Evolutionary conservation across 2,888 invertebrate genomes (phyloP).

Genomic region (Candidula unifasciata): DNA sequence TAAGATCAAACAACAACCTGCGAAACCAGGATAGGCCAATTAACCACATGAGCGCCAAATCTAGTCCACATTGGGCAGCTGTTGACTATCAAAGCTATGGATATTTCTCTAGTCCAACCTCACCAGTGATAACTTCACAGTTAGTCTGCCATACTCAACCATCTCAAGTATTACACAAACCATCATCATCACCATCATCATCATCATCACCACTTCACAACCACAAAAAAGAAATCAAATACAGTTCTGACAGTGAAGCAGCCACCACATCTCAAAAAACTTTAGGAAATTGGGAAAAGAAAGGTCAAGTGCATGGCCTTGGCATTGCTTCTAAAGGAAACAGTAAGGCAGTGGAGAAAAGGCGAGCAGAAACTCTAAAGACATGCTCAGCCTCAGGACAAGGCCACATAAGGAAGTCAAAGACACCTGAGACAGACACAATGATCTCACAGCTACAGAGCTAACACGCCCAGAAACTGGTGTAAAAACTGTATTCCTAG

Average conservation of each 20-base stretch:
- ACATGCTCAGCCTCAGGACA: background rate
- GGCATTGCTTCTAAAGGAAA: background rate
- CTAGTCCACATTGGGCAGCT: background rate
- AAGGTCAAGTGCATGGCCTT: slow-evolving; percentile 23
- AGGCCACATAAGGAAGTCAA: background rate
- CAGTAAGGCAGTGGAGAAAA: background rate
- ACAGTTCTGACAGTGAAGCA: background rate
- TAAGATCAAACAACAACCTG: background rate
- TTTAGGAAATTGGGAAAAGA: slow-evolving; percentile 8
- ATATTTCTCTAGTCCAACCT: slow-evolving; percentile 9
- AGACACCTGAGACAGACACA: background rate
- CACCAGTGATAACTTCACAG: background rate
- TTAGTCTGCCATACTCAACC: background rate
- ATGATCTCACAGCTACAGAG: too few species aligned
- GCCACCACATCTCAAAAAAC: background rate
- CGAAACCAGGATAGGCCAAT: too few species aligned
- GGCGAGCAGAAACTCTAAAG: background rate
- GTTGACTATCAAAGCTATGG: background rate
- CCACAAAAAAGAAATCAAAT: background rate
- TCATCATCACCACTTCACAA: slow-evolving; percentile 16
- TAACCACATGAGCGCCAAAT: background rate
- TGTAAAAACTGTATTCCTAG: too few species aligned
- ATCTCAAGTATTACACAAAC: background rate
- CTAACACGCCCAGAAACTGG: too few species aligned
- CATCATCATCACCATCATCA: background rate